Base-by-base conservation (phyloP, 2,797 vertebrate genomes). In the Pelochelys cantorii region DNA sequence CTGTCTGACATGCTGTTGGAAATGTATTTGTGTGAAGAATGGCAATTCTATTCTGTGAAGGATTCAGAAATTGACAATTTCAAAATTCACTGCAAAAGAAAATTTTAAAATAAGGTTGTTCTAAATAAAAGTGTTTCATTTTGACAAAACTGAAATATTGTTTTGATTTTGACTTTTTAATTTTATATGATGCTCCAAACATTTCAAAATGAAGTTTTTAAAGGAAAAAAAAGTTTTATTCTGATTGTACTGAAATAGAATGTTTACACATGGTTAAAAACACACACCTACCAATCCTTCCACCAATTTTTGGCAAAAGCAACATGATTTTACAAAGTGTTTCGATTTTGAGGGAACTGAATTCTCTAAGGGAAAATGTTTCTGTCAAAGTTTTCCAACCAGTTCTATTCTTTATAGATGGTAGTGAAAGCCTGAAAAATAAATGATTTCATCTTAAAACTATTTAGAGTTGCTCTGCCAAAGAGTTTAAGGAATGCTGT, bases 361-460 rank as follows among this genome's bases (percentile, higher is more conserved):
- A 17, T 55, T 79, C 20, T 81, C 59, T 55, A 15, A 68, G 81
- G 60, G 74, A 34, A 84, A 52, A 37, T 0, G 1, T 42, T 18
- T 79, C 57, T 29, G 34, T 59, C 81, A 54, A 82, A 25, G 1
- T 5, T 65, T 31, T 55, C 55, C 68, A 55, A 25, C 80, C 22
- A 78, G 56, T n/a, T 62, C 2, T 12, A 11, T 74, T n/a, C 62
- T 25, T 59, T 4, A 0, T 1, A 34, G 20, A 14, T 0, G 88
- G 18, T 77, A 91, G 80, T 59, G 81, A 82, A 10, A 90, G 87
- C 88, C 94, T 95, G 86, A 77, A 84, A 95, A 96, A 93, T 85
- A 11, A 22, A 84, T n/a, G 4, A 57, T 27, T 42, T 54, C 53
- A 12, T 13, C 15, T 14, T 0, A 8, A 48, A 37, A 3, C 27